Base-by-base conservation (phyloP, 2,113 vertebrate species). In the Hypocryptadius cinnamomeus region DNA sequence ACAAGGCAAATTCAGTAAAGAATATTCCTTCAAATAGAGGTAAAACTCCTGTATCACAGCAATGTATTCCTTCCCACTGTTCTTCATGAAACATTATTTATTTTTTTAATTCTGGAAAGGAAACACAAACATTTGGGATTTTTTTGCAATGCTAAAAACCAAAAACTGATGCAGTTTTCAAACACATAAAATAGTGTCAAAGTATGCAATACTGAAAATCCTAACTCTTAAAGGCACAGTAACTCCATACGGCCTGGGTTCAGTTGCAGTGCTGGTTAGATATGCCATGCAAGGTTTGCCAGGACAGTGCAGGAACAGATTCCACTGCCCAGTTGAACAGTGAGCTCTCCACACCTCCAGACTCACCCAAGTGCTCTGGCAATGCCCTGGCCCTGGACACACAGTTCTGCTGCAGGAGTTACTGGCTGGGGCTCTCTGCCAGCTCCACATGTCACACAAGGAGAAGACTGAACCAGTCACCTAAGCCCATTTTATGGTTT, bases 271-370 rank as follows among this genome's bases (percentile, higher is more conserved):
- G 47, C 45, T 48, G 63, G 44, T 28, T 15, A 45, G 40, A 54
- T 5, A 15, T 0, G 24, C 42, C 40, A 27, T 0, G 2, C 27
- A 33, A 3, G 2, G 18, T 50, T 54, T 66, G 25, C n/a, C 57
- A 84, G 31, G 35, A 22, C 28, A 64, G 19, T 0, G 16, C 4
- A 64, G 51, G 2, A 59, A 44, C 18, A 71, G 47, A 42, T 66
- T 21, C 27, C 60, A 7, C 7, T 10, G 33, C 37, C 5, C 42
- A 59, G 56, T 0, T 21, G 44, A 44, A 35, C 35, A 48, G n/a
- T 0, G 3, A 57, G 23, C 2, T 27, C 39, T 56, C 24, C 56
- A 76, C 35, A 47, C 15, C 56, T 48, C 39, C 31, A 25, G 57
- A 11, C 11, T 31, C n/a, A 65, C 28, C 31, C 27, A 7, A 72